These are phyloP conservation scores for Indicator maculatus DNA, from an alignment of 2,113 vertebrate genomes.

Conservation along the genomic window DNA sequence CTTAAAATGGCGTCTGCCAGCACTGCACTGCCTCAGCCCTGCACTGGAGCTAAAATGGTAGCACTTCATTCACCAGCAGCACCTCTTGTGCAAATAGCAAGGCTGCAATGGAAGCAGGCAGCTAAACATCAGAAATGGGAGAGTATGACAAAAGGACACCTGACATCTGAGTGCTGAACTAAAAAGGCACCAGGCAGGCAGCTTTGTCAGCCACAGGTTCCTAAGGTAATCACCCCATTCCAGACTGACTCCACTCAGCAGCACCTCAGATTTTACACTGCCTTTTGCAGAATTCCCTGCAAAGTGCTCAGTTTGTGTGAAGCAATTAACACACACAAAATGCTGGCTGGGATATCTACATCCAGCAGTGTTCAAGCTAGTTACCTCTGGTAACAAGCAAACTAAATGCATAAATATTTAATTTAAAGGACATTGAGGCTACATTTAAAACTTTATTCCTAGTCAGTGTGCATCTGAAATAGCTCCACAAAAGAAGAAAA, in stretches of 20 bases:
- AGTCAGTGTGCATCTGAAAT: not conserved
- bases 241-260: constrained; percentile 46
- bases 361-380: not conserved
- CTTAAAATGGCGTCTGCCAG: constrained; percentile 88
- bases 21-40: constrained; percentile 82
- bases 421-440: not conserved
- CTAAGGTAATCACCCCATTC: constrained; percentile 74
- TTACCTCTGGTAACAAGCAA: not conserved
- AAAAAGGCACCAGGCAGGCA: constrained; percentile 63
- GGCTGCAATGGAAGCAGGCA: constrained; percentile 67
- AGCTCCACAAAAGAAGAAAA: not conserved
- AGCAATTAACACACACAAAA: constrained; percentile 9
- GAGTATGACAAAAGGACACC: constrained; percentile 70
- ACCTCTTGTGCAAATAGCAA: constrained; percentile 70
- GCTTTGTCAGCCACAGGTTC: constrained; percentile 78
- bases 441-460: constrained; percentile 19
- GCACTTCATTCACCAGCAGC: constrained; percentile 80
- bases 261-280: not conserved
- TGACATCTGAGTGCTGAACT: constrained; percentile 71
- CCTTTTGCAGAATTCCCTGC: constrained; percentile 16
- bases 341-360: not conserved
- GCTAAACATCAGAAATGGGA: constrained; percentile 73
- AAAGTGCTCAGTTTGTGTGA: constrained; percentile 11
- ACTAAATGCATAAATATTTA: not conserved
- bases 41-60: constrained; percentile 85